phyloP scores from a whole-genome alignment of 2,888 invertebrate species.

The Drosophila neonasuta region DNA sequence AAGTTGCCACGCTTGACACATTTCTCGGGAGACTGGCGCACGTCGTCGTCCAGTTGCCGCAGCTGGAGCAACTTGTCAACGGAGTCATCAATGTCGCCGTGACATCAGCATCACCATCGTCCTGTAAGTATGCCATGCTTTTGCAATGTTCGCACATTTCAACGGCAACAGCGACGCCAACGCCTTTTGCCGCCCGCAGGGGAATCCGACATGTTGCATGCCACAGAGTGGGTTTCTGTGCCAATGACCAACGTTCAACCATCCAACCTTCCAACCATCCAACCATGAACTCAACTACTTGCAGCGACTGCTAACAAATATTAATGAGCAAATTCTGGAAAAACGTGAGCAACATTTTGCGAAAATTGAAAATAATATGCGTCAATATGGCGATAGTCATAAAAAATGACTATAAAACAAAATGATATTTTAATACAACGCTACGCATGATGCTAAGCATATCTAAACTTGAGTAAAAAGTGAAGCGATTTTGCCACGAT shows the following conservation, averaged over 20 bases:
- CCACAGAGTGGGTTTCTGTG: conserved; percentile 48
- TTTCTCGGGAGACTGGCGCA: conserved; percentile 67
- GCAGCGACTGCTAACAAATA: conserved; percentile 66
- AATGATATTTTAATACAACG: conserved; percentile 22
- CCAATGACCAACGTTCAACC: conserved; percentile 48
- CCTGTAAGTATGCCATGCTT: conserved; percentile 66
- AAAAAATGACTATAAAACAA: conserved; percentile 27
- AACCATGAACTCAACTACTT: conserved; percentile 4
- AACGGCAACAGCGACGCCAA: conserved; percentile 5
- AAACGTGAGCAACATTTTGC: conserved; percentile 75
- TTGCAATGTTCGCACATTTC: conserved; percentile 63
- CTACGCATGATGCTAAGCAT: neutral
- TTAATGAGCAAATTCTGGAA: conserved; percentile 77
- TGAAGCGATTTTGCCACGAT: neutral
- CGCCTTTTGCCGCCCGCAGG: conserved; percentile 4
- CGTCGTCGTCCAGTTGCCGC: conserved; percentile 47
- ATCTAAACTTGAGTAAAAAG: neutral
- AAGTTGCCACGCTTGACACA: conserved; percentile 73
- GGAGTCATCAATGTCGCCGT: conserved; percentile 73
- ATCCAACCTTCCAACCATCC: conserved; percentile 9
- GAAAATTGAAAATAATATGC: conserved; percentile 63
- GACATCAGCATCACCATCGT: conserved; percentile 57
- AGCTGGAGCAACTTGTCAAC: conserved; percentile 66
- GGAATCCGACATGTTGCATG: conserved; percentile 52
- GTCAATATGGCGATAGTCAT: conserved; percentile 33